Percentiles rank a stretch among this genome's conserved stretches.
Evolutionary conservation across 2,113 vertebrate genomes (phyloP).

Genomic region (Phainopepla nitens): DNA sequence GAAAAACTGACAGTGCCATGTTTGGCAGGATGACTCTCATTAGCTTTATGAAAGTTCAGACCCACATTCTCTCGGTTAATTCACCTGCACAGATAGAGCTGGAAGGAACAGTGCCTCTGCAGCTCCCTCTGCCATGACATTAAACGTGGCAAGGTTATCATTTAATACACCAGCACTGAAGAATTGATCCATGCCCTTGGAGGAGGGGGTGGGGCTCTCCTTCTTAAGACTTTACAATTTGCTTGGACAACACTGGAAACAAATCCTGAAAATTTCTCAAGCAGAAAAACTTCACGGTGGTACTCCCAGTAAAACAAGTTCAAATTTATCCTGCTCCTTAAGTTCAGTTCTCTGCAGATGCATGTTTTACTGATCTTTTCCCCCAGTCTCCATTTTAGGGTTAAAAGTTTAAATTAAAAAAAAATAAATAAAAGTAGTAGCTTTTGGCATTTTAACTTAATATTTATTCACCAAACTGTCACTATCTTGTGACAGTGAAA

Average conservation of each 20-base stretch:
- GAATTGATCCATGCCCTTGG: slow-evolving; percentile 58
- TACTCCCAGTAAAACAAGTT: not conserved
- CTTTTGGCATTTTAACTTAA: not conserved
- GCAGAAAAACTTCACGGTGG: not conserved
- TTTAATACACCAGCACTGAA: slow-evolving; percentile 34
- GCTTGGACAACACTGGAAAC: not conserved
- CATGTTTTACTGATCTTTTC: not conserved
- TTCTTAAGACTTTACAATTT: not conserved
- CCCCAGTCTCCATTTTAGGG: not conserved
- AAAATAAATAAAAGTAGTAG: not conserved
- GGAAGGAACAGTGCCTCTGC: slow-evolving; percentile 32
- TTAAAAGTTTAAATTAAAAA: not conserved
- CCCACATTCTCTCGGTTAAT: slow-evolving; percentile 6
- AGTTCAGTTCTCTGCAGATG: not conserved
- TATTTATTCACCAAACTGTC: not conserved
- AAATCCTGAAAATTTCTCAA: slow-evolving; percentile 17
- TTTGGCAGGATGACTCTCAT: not conserved
- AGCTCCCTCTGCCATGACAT: slow-evolving; percentile 62
- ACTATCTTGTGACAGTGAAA: not conserved
- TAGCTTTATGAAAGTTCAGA: not conserved
- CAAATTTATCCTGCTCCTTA: not conserved
- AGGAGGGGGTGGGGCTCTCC: not conserved
- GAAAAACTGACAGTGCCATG: not conserved
- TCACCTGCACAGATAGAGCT: slow-evolving; percentile 10
- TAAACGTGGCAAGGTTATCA: slow-evolving; percentile 71